Base-by-base conservation (phyloP, 2,888 invertebrate species). In the Peribatodes rhomboidaria region DNA sequence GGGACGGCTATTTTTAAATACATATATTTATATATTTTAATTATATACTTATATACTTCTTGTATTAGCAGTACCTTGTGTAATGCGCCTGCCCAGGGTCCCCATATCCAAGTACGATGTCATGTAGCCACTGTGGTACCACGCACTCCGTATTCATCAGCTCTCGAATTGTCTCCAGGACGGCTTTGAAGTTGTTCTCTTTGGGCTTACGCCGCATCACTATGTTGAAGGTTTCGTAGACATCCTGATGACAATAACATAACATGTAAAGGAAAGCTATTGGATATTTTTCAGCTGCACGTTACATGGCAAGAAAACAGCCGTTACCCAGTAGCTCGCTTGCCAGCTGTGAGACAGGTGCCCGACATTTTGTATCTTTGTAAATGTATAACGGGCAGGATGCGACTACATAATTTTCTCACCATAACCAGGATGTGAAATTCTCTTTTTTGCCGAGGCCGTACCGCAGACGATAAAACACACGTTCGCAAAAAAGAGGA, bases 101-200 rank as follows among this genome's bases (percentile, higher is more conserved):
- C 0, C 99, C 99, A 83, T 99, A 99, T 0, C 99, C 99, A 14
- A 99, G 94, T 52, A 99, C 97, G 73, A 99, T 98, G 80, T 98
- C 98, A 79, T 98, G 98, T n/a, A 98, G 90, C 98, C 98, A 98
- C 72, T 98, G 97, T 0, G 99, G 99, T 4, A 99, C 99, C 11
- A 99, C 98, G 85, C 98, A 99, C 86, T 98, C 98, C 0, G 99
- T 99, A 85, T 99, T 99, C 99, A 99, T 99, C 73, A 99, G 94
- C 89, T 99, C 98, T 2, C 99, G 94, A 66, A 99, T 99, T 0
- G 99, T 99, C 88, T 99, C 99, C 76, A 99, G 90, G 0, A 99
- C 99, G 0, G 99, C 99, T 90, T 99, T 99, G 90, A 99, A 99
- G 89, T 99, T 99, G 86, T 99, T 99, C 90, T 99, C 99, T 82